Evolutionary conservation across 2,888 invertebrate genomes (phyloP).

Genomic region (Antheraea yamamai): DNA sequence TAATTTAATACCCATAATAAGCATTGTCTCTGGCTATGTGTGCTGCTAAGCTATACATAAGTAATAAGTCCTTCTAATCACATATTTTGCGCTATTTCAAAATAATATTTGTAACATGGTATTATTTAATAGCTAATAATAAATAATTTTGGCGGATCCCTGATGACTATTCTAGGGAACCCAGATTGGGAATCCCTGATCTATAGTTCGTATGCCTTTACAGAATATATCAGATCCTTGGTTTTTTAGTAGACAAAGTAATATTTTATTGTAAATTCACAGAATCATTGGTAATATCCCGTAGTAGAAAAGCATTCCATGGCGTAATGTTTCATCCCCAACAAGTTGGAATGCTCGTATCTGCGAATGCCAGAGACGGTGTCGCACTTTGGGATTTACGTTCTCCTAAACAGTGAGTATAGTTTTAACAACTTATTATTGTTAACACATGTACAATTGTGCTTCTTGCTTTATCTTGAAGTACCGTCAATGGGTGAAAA

Average conservation of each 20-base stretch:
- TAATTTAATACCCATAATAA: background rate
- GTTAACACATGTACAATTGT: background rate
- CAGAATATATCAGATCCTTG: no score
- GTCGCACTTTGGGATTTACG: conserved; percentile 95
- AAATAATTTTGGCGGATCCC: no score
- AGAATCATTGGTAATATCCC: conserved; percentile 79
- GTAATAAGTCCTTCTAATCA: no score
- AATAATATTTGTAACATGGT: no score
- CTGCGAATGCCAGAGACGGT: conserved; percentile 95
- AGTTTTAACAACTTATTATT: background rate
- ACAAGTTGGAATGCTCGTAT: conserved; percentile 90
- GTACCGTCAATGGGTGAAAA: background rate
- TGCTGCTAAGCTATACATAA: no score
- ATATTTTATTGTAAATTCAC: conserved; percentile 69
- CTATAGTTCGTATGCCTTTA: no score
- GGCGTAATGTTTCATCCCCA: conserved; percentile 96
- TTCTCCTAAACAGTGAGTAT: conserved; percentile 89
- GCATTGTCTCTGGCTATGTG: no score
- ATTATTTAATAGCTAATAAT: no score
- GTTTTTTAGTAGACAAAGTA: background rate
- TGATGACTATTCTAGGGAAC: no score
- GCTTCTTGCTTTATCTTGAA: background rate
- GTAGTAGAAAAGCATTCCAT: conserved; percentile 88
- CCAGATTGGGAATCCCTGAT: no score
- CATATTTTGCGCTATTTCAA: no score